These are phyloP conservation scores for Tursiops truncatus DNA, from an alignment of 2,113 vertebrate genomes.

Conservation along the genomic window DNA sequence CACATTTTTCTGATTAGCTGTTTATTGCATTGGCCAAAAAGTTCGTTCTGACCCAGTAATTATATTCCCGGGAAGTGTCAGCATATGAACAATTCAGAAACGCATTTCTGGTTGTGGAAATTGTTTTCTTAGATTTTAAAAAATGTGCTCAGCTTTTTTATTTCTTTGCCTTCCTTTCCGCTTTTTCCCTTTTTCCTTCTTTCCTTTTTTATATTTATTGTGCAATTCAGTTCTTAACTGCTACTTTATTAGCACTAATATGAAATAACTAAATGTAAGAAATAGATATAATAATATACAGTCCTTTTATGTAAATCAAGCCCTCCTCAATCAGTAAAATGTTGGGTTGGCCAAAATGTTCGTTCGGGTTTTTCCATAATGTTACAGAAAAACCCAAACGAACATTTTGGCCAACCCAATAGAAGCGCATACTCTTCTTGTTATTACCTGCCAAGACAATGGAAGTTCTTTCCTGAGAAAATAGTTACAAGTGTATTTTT, in stretches of 20 bases:
- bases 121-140: conserved; percentile 16
- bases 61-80: neutral
- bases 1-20: neutral
- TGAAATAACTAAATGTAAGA: conserved; percentile 24
- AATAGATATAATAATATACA: neutral
- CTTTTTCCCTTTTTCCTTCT: neutral
- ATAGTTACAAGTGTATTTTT: conserved; percentile 24
- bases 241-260: neutral
- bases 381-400: no score
- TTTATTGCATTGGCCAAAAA: no score
- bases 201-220: conserved; percentile 11
- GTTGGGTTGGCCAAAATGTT: no score
- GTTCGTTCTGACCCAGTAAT: neutral
- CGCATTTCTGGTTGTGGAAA: neutral
- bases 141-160: neutral
- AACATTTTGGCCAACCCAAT: no score
- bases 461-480: conserved; percentile 19
- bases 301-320: neutral
- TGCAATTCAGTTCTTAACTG: conserved; percentile 21
- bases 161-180: neutral
- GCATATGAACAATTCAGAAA: neutral
- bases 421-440: neutral
- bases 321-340: neutral
- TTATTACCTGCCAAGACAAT: neutral
- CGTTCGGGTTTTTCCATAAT: no score